Base-by-base conservation (phyloP, 1,140 invertebrate species). In the Wasmannia auropunctata region DNA sequence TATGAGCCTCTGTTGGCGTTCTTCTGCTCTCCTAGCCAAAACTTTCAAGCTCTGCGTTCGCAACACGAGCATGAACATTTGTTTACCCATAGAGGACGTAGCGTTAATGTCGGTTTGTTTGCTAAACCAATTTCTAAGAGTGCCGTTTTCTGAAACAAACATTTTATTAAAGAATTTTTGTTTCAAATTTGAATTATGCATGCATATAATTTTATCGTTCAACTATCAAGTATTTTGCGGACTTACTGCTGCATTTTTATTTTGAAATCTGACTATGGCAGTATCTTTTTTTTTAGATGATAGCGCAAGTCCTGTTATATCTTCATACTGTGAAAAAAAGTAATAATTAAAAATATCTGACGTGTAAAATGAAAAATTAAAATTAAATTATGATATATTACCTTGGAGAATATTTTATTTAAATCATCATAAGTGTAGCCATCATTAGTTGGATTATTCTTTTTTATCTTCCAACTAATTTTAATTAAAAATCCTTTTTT, bases 261-360 rank as follows among this genome's bases (percentile, higher is more conserved):
- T 96, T 90, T 95, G 95, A 94, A 97, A 98, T 95, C 98, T 98
- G 1, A 98, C 96, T 90, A 98, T 95, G 28, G 97, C 98, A 94
- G 96, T 97, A 0, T 98, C 98, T 91, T 96, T 97, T 91, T 97
- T 98, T 76, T 97, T 97, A 8, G 96, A 92, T 31, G 97, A 97
- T 58, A 98, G 92, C 22, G 98, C 95, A 46, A 98, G 93, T 58
- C 96, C 97, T 10, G 95, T 94, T 75, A 99, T 96, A 88, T 97
- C 96, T 1, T 98, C 98, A 96, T 98, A 98, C 95, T 96, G 72
- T 54, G 94, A 94, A n/a, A n/a, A 93, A 89, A 92, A 89, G 77
- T 79, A 91, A 40, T 88, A 63, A 80, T 86, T 58, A 85, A 46
- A 75, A 86, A 60, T 51, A 46, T 56, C 49, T 54, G 40, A 67